Evolutionary conservation across 2,888 invertebrate genomes (phyloP).

Genomic region (Lasioglossum oenotherae): DNA sequence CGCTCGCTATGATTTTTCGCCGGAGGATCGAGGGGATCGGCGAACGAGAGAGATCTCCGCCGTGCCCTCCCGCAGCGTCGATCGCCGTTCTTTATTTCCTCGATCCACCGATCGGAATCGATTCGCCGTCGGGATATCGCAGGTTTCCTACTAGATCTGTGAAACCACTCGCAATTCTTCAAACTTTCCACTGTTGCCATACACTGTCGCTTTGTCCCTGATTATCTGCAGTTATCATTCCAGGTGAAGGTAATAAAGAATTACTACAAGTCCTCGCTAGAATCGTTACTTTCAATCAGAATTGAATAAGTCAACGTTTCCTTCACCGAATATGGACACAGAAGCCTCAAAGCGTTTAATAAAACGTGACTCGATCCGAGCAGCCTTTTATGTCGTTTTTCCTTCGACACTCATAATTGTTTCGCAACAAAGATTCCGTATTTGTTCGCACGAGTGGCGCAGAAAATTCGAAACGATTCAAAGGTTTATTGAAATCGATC

Average conservation of each 20-base stretch:
- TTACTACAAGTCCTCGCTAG: not conserved
- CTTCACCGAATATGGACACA: too few relatives aligned
- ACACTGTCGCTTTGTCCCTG: not conserved
- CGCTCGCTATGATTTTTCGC: conserved; percentile 27
- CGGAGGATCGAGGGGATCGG: conserved; percentile 8
- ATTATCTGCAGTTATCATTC: too few relatives aligned
- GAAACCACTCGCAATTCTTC: not conserved
- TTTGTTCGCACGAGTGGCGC: not conserved
- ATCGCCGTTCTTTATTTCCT: conserved; percentile 28
- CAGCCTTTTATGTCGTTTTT: not conserved
- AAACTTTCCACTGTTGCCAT: not conserved
- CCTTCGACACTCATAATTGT: not conserved
- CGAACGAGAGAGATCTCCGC: conserved; percentile 42
- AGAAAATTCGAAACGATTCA: not conserved
- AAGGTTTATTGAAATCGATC: not conserved
- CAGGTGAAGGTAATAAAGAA: not conserved
- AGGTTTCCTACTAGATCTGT: not conserved
- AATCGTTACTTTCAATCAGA: too few relatives aligned
- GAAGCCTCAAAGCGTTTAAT: too few relatives aligned
- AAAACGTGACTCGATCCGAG: not conserved
- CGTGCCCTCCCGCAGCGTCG: conserved; percentile 41
- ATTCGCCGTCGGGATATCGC: not conserved
- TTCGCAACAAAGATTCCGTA: not conserved
- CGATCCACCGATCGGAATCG: conserved; percentile 17
- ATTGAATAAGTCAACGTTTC: too few relatives aligned